These are phyloP conservation scores for Smutsia temminckii DNA, from an alignment of 2,797 vertebrate genomes.

Conservation along the genomic window DNA sequence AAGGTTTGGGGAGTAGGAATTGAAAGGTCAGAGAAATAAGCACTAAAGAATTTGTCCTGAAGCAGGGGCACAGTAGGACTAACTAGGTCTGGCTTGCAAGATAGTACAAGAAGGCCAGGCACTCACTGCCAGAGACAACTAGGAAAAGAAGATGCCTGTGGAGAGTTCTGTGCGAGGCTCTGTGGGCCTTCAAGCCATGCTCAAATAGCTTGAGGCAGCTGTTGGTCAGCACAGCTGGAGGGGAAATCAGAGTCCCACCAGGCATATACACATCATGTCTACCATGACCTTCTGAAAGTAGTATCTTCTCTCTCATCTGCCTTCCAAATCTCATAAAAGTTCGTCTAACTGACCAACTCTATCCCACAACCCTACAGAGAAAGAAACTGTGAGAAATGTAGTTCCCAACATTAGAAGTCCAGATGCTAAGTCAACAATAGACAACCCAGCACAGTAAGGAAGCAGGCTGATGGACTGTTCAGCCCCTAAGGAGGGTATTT, in stretches of 20 bases:
- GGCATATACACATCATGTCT: background rate
- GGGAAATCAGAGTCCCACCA: background rate
- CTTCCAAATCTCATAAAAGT: background rate
- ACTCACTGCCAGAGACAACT: background rate
- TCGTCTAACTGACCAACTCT: background rate
- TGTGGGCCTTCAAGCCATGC: background rate
- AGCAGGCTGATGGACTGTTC: background rate
- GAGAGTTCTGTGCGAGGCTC: background rate
- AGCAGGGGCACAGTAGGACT: background rate
- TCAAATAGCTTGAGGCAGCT: background rate
- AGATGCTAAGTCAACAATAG: background rate
- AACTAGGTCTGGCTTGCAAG: background rate
- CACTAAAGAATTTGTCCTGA: background rate
- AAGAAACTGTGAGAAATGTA: background rate
- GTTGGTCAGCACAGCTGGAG: background rate
- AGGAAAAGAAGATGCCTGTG: background rate
- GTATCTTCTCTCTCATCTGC: background rate
- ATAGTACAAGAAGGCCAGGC: background rate
- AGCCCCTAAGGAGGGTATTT: background rate
- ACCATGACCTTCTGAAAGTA: background rate
- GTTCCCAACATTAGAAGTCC: background rate
- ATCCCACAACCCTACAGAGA: background rate
- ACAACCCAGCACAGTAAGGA: background rate
- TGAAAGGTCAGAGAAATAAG: background rate
- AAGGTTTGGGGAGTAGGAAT: background rate